Conservation (phyloP, 2,113 vertebrate species). For the Colossoma macropomum region DNA sequence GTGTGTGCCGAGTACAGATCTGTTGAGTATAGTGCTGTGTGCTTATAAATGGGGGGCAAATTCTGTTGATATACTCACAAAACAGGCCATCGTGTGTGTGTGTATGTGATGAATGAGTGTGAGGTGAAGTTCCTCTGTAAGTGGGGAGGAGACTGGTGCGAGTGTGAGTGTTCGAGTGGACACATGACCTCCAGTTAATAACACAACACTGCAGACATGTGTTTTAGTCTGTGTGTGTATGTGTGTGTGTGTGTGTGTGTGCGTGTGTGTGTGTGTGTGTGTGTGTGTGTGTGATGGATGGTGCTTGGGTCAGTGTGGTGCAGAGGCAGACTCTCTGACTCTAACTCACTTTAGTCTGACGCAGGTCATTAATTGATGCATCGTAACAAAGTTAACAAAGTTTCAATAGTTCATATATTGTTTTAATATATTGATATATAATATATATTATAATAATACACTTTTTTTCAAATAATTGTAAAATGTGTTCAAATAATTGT, state of each 20-base stretch:
- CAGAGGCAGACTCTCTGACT: conserved; percentile 17
- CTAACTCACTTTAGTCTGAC: background rate
- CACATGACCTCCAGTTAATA: conserved; percentile 4
- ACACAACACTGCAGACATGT: conserved; percentile 1
- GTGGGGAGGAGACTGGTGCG: conserved; percentile 12
- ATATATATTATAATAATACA: too few species aligned
- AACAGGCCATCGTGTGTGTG: conserved; percentile 3
- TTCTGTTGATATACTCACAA: background rate
- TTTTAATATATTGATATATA: too few species aligned
- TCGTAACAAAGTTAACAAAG: too few species aligned
- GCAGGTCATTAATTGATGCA: background rate
- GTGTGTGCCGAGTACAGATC: background rate
- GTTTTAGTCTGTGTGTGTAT: conserved; percentile 48
- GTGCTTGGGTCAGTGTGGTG: conserved; percentile 37
- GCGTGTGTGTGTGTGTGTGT: background rate
- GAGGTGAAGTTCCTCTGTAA: conserved; percentile 30
- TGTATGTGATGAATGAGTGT: conserved; percentile 13
- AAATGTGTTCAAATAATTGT: too few species aligned
- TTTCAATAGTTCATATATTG: too few species aligned
- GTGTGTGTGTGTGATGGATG: conserved; percentile 41
- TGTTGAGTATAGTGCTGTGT: background rate
- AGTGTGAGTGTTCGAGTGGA: background rate
- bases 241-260: conserved; percentile 33
- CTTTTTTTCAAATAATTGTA: too few species aligned
- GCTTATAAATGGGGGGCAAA: background rate